A percentile compares a stretch with the other conserved stretches of the same genome.
Conservation (phyloP, 35 echinoderm and acorn worm genomes). For the Holothuria glaberrima region DNA sequence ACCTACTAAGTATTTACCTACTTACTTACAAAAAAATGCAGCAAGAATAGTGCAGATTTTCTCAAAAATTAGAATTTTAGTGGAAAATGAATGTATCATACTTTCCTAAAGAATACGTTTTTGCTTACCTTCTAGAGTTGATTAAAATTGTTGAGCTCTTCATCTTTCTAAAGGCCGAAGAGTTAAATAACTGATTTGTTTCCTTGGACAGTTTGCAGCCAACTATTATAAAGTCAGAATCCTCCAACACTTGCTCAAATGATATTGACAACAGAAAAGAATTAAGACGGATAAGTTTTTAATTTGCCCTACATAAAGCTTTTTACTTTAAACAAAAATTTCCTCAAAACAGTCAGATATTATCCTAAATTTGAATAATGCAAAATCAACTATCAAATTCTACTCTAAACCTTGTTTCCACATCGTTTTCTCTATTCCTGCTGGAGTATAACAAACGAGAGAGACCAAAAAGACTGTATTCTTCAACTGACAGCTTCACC, state of each 20-base stretch:
- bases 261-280: slow-evolving; percentile 65
- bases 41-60: no score
- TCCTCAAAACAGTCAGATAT: neutral
- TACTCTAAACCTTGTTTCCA: slow-evolving; percentile 58
- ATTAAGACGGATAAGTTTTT: neutral
- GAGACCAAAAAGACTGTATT: slow-evolving; percentile 91
- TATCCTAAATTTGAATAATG: no score
- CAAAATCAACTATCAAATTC: slow-evolving; percentile 75
- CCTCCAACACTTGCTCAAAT: slow-evolving; percentile 65
- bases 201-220: slow-evolving; percentile 73
- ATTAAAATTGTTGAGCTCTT: slow-evolving; percentile 82
- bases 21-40: no score
- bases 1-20: no score
- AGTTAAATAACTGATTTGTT: slow-evolving; percentile 79
- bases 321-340: no score
- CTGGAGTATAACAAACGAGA: slow-evolving; percentile 78
- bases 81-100: no score
- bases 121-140: slow-evolving; percentile 85
- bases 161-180: slow-evolving; percentile 75
- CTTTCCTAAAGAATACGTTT: no score
- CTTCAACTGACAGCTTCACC: slow-evolving; percentile 73
- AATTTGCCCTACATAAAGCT: neutral
- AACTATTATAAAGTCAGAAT: slow-evolving; percentile 87
- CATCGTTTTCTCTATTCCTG: slow-evolving; percentile 59
- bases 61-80: no score